Evolutionary conservation across 2,113 vertebrate genomes (phyloP), one percentile per base, ranked within the genome.

Genomic region (Pomatorhinus ruficollis): DNA sequence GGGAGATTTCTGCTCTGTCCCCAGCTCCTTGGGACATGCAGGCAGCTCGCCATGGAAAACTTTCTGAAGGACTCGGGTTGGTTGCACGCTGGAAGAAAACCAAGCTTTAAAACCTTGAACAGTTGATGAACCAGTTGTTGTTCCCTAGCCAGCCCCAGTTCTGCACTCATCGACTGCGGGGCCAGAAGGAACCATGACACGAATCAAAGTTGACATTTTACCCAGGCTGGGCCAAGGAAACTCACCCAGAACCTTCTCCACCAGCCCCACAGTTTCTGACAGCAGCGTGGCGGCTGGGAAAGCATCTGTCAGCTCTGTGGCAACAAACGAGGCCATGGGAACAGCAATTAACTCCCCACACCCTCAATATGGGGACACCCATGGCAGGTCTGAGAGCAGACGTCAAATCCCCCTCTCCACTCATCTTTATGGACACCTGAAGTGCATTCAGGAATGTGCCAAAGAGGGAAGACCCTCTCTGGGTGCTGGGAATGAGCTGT

Each of bases 51-150:
- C 21, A 0, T 1, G 33, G 78, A 45, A 60, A 53, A 52, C 60
- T 83, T 64, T 61, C 42, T 6, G 4, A 52, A 69, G 89, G 83
- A 16, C 33, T 83, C 2, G 0, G 13, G n/a, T 56, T 31, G 37
- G 63, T 11, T 30, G 70, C 31, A 39, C 0, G 0, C 45, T 92
- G 95, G 95, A 95, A 93, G 66, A 61, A 94, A 94, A 22, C 54
- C 95, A 94, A 72, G 64, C 50, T 96, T 83, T 95, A n/a, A 95
- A 92, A 69, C 94, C 90, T 86, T 22, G 28, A 65, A 49, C 10
- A 5, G 39, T 37, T 69, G 82, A 87, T 37, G 75, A 64, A 91
- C 44, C 40, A 16, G 53, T 80, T 85, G 69, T 71, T 92, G 92
- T 57, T 69, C 64, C 45, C 40, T 1, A 1, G 92, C 87, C 93